Evolutionary conservation across 2,888 invertebrate genomes (phyloP).

Genomic region (Ashinkailepas kermadecensis): DNA sequence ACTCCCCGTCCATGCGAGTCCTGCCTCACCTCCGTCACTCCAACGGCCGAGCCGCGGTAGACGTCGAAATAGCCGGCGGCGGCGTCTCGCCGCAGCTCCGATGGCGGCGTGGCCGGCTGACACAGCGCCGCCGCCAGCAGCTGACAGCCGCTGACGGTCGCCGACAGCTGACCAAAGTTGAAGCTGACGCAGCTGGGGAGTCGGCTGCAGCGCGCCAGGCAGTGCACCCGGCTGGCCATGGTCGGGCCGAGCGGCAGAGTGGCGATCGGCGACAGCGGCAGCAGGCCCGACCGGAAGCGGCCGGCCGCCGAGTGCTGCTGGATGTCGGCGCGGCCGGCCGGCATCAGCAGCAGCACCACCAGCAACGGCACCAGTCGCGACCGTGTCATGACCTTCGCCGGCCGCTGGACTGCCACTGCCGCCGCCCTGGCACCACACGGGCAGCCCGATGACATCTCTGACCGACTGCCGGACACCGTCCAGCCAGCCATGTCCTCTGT

Average conservation of each 20-base stretch:
- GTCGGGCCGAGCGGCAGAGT: background rate
- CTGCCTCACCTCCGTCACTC: background rate
- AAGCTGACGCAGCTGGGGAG: background rate
- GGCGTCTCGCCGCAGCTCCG: background rate
- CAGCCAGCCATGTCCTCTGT: no score
- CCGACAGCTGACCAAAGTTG: background rate
- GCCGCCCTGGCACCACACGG: no score
- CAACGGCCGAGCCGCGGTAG: background rate
- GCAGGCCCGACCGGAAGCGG: background rate
- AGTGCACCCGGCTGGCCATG: background rate
- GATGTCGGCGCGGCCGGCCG: background rate
- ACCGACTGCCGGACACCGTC: no score
- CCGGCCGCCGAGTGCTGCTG: background rate
- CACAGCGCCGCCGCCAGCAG: background rate
- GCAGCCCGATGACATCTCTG: no score
- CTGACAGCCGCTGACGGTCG: background rate
- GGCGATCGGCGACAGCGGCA: background rate
- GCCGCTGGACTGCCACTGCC: no score
- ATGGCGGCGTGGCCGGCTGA: background rate
- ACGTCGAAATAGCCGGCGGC: background rate
- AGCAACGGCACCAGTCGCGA: background rate
- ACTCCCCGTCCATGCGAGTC: no score
- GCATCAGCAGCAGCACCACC: background rate
- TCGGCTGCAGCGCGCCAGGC: background rate
- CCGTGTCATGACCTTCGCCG: no score